Percentiles rank a stretch among this genome's conserved stretches.
phyloP scores from a whole-genome alignment of 2,888 invertebrate genomes.

The Heteropelma amictum region DNA sequence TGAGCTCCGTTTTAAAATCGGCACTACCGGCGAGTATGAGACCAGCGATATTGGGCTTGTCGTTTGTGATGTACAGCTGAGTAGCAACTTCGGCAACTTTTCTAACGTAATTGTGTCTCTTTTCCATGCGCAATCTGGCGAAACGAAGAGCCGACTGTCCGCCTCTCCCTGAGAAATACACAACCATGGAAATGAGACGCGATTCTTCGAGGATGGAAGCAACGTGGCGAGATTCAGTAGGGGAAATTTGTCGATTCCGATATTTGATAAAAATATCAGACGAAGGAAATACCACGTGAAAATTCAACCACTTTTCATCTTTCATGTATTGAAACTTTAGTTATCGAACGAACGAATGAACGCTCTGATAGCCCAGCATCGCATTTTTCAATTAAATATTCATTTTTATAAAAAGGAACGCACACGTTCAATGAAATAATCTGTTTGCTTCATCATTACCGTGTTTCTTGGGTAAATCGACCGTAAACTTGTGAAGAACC shows the following conservation, averaged over 20 bases:
- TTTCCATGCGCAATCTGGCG: slow-evolving; percentile 99
- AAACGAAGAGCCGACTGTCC: slow-evolving; percentile 99
- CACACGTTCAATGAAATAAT: no score
- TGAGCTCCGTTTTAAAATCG: slow-evolving; percentile 99
- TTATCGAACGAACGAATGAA: no score
- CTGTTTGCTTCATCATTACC: slow-evolving; percentile 81
- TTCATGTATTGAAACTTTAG: no score
- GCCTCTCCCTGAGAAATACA: slow-evolving; percentile 88
- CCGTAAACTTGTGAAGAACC: slow-evolving; percentile 97
- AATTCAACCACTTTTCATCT: no score
- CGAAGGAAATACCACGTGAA: no score
- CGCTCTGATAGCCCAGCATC: no score
- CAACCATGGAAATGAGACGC: not conserved
- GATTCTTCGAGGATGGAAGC: not conserved
- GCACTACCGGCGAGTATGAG: slow-evolving; percentile 99
- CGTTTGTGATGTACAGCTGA: slow-evolving; percentile 97
- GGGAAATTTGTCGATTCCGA: not conserved
- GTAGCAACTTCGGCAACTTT: slow-evolving; percentile 99
- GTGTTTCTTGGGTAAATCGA: slow-evolving; percentile 99
- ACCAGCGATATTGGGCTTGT: slow-evolving; percentile 98
- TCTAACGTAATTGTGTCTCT: slow-evolving; percentile 99
- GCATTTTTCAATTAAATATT: no score
- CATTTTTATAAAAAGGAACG: no score
- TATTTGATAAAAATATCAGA: no score
- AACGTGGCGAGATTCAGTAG: not conserved